Evolutionary conservation across 2,888 invertebrate species (phyloP).

Genomic region (Orchesellides sinensis): DNA sequence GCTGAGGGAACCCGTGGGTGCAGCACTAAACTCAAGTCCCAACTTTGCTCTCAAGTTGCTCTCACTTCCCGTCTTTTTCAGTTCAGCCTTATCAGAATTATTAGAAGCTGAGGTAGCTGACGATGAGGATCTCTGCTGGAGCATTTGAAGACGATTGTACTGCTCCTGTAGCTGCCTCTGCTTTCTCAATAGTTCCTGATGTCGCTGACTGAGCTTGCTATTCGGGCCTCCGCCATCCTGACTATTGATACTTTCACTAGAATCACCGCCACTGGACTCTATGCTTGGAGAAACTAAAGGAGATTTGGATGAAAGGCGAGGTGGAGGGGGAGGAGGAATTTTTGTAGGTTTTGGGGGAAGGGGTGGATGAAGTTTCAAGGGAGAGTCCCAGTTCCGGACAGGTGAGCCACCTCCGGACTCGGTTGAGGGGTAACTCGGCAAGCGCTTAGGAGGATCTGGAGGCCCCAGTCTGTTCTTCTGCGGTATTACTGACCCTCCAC

Average conservation of each 20-base stretch:
- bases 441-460: slow-evolving; percentile 77
- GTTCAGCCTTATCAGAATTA: slow-evolving; percentile 75
- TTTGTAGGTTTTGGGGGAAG: slow-evolving; percentile 84
- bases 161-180: slow-evolving; percentile 94
- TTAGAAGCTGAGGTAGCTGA: slow-evolving; percentile 59
- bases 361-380: slow-evolving; percentile 69
- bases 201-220: slow-evolving; percentile 85
- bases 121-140: slow-evolving; percentile 81
- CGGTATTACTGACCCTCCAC: slow-evolving; percentile 74
- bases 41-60: slow-evolving; percentile 90
- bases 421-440: slow-evolving; percentile 91
- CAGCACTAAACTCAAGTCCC: slow-evolving; percentile 79
- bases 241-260: slow-evolving; percentile 73
- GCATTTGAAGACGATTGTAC: slow-evolving; percentile 91
- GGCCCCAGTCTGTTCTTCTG: slow-evolving; percentile 67
- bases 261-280: slow-evolving; percentile 71
- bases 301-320: slow-evolving; percentile 92
- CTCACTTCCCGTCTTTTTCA: slow-evolving; percentile 93
- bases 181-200: slow-evolving; percentile 91
- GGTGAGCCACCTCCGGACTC: slow-evolving; percentile 74
- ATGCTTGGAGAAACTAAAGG: slow-evolving; percentile 89
- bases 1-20: slow-evolving; percentile 72
- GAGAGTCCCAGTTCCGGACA: slow-evolving; percentile 69
- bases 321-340: slow-evolving; percentile 93
- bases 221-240: slow-evolving; percentile 75